phyloP scores from a whole-genome alignment of 2,888 invertebrate species.

The Phortica okadai region DNA sequence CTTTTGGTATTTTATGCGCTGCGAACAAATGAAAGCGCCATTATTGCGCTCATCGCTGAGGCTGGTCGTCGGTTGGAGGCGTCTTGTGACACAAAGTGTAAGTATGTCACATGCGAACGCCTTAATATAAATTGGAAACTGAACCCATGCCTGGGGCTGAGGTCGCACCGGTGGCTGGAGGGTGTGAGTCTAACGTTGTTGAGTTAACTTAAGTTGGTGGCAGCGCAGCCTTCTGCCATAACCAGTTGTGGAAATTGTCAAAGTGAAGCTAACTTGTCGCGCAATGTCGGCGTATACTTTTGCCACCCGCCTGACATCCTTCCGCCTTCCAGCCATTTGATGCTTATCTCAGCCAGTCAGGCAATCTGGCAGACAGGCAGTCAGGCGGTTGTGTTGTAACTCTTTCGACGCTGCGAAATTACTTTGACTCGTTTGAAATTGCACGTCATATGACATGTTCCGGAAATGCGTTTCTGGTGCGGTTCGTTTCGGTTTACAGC shows the following conservation, averaged over 20 bases:
- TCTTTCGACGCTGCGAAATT: constrained; percentile 31
- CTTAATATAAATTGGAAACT: constrained; percentile 21
- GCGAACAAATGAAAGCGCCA: constrained; percentile 9
- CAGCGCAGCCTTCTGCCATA: not conserved
- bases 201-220: not conserved
- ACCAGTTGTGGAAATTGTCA: constrained; percentile 16
- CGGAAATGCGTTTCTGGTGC: constrained; percentile 64
- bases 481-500: constrained; percentile 47
- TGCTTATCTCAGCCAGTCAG: not conserved
- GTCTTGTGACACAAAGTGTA: not conserved
- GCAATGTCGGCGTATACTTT: not conserved
- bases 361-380: constrained; percentile 43
- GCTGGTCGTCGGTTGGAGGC: not conserved
- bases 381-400: constrained; percentile 40
- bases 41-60: not conserved
- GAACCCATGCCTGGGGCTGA: not conserved
- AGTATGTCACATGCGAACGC: constrained; percentile 27
- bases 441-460: constrained; percentile 57
- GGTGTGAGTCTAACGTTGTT: not conserved
- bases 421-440: constrained; percentile 27
- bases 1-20: constrained; percentile 7
- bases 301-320: constrained; percentile 9
- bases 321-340: constrained; percentile 21
- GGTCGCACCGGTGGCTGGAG: not conserved
- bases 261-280: constrained; percentile 11